Base-by-base conservation (phyloP, 2,888 invertebrate species). In the Siphlonurus alternatus region DNA sequence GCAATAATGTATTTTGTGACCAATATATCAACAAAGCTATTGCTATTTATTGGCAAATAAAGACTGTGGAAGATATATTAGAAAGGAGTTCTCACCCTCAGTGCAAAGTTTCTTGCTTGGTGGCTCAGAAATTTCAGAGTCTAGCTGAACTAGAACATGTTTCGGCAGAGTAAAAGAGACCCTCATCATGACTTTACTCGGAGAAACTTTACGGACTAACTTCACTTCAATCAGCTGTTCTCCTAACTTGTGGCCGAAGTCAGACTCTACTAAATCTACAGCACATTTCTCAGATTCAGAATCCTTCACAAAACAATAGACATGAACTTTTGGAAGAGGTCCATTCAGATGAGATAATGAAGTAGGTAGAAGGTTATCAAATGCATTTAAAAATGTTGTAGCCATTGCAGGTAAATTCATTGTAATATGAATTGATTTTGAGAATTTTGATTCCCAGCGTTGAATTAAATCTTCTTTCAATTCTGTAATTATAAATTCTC, bases 391-490 rank as follows among this genome's bases (percentile, higher is more conserved):
- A 78, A 99, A 99, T 69, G 90, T 88, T 2, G 89, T 82, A n/a
- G 98, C 96, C 71, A 90, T 74, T 0, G 90, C 95, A 1, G 99
- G 99, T 59, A 99, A 78, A 78, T 99, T 99, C 98, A 99, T 98
- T 0, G 89, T 83, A 24, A 97, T 79, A 73, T 93, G 88, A 66
- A 88, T 79, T 70, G 79, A 80, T n/a, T n/a, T n/a, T n/a, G n/a
- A n/a, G 2, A 74, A 64, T 1, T 74, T 19, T 2, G 70, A 15
- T 18, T 56, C 53, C 67, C 82, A 78, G 70, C 78, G 73, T 25
- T 78, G 71, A n/a, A 80, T 71, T 61, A 91, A 75, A 73, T 85
- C 82, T 19, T 76, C 70, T 72, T 86, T 84, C 1, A 95, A 77
- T 61, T 83, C 80, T n/a, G 77, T 76, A 61, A 76, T 74, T 67